Base-by-base conservation (phyloP, 1,140 invertebrate genomes). In the Lepidurus packardi region DNA sequence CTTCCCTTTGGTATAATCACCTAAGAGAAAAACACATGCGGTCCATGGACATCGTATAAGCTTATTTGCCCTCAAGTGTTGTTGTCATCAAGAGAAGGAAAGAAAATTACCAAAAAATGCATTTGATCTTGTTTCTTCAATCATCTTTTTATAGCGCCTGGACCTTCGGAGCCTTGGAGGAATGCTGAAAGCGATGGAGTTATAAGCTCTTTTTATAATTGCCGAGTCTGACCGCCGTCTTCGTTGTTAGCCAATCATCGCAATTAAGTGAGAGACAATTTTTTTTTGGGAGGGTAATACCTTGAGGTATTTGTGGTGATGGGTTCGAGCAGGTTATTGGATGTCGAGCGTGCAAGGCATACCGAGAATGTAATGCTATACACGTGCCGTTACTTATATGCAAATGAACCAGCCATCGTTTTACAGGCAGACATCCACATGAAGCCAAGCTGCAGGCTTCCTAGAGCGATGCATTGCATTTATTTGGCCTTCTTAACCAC, bases 311-410 rank as follows among this genome's bases (percentile, higher is more conserved):
- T 65, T 9, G 53, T 21, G 53, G 53, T 65, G 21, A 65, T 65
- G 53, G 53, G 53, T 65, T 65, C 53, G 53, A 3, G 53, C 53
- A 3, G 53, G 53, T 65, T 65, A 65, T 65, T 65, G 53, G 53
- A 65, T 65, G 53, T 65, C 53, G 53, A 65, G 53, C 53, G 53
- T 65, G 53, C 53, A 65, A 65, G 21, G 53, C 53, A 65, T 65
- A 65, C 53, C 16, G 53, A 65, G 6, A 13, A 16, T 13, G 53
- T 65, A 65, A 65, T 65, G 53, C 9, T 16, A 65, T 65, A 65
- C 53, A 21, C 53, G 53, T 65, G 53, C 53, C 53, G 53, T 65
- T 65, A 13, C 13, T 16, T 65, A 21, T 65, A 65, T 65, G 53
- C 53, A 65, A 65, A 65, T 65, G 53, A 65, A 65, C 53, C 2